Evolutionary conservation across 2,113 vertebrate species (phyloP).

Genomic region (Oryctolagus cuniculus): DNA sequence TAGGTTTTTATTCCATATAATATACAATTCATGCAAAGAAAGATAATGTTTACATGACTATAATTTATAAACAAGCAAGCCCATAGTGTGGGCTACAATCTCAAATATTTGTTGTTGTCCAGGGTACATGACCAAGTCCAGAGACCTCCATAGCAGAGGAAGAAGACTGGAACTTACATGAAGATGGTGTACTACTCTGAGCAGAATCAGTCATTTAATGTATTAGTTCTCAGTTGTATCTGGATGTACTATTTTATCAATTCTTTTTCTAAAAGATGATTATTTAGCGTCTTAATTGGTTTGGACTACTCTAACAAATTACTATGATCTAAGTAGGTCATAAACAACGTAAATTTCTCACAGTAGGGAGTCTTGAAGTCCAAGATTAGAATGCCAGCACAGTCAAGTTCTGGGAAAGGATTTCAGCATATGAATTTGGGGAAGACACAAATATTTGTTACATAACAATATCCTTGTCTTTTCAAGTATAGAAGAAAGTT

Average conservation of each 20-base stretch:
- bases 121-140: not conserved
- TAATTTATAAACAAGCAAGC: not conserved
- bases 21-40: not conserved
- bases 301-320: not conserved
- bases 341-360: not conserved
- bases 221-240: not conserved
- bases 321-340: not conserved
- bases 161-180: not conserved
- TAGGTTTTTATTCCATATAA: slow-evolving; percentile 7
- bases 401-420: not conserved
- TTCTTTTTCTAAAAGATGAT: not conserved
- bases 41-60: not conserved
- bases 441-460: not conserved
- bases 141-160: not conserved
- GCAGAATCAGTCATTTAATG: not conserved
- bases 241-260: too few species aligned
- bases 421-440: not conserved
- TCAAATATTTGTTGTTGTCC: not conserved
- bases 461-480: not conserved
- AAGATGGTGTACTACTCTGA: not conserved
- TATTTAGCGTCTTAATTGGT: not conserved
- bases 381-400: not conserved
- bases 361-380: not conserved
- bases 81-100: not conserved
- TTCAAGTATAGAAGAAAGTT: not conserved